Evolutionary conservation across 2,113 vertebrate genomes (phyloP).

Genomic region (Balaeniceps rex): DNA sequence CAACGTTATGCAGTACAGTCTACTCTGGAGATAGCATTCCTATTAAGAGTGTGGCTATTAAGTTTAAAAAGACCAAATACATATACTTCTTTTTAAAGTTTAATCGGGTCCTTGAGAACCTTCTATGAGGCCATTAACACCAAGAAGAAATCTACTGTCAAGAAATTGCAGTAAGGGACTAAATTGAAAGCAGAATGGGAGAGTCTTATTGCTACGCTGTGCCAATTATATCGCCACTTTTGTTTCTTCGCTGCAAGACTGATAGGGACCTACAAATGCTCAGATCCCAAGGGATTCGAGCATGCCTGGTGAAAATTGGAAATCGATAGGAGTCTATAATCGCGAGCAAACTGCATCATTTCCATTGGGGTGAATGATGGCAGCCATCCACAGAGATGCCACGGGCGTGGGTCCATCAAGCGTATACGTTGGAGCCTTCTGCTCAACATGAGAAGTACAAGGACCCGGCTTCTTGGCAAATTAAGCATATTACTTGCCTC

Average conservation of each 20-base stretch:
- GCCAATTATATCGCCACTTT: constrained; percentile 70
- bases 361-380: constrained; percentile 73
- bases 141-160: constrained; percentile 70
- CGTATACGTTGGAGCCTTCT: constrained; percentile 29
- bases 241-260: constrained; percentile 75
- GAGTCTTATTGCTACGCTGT: constrained; percentile 67
- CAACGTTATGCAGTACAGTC: background rate
- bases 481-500: background rate
- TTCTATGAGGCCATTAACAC: constrained; percentile 36
- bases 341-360: constrained; percentile 70
- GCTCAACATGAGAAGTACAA: constrained; percentile 1
- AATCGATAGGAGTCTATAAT: constrained; percentile 87
- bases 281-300: constrained; percentile 67
- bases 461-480: constrained; percentile 1
- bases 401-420: background rate
- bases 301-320: constrained; percentile 76
- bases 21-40: background rate
- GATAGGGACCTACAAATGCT: constrained; percentile 71
- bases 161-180: constrained; percentile 78
- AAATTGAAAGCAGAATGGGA: constrained; percentile 81
- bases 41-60: constrained; percentile 17
- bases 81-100: constrained; percentile 42
- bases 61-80: constrained; percentile 12
- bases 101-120: constrained; percentile 45
- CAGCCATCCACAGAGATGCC: constrained; percentile 43